Conservation (phyloP, 2,888 invertebrate genomes). For the Drosophila siamana region DNA sequence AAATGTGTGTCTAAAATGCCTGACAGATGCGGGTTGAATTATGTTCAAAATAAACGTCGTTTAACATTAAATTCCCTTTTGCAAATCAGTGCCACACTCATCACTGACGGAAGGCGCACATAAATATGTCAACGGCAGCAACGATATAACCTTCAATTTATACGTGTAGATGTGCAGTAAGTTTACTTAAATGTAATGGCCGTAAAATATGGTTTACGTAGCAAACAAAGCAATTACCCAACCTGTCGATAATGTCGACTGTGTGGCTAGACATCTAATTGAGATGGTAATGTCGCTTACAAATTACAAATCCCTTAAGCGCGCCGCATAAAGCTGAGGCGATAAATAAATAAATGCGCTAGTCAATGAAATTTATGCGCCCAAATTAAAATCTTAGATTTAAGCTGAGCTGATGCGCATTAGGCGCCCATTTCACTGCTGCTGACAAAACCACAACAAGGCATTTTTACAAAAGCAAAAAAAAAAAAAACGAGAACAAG, state of each 20-base stretch:
- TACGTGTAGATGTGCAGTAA: background rate
- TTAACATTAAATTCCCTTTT: conserved; percentile 21
- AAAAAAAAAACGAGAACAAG: background rate
- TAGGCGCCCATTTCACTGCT: conserved; percentile 27
- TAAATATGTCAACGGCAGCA: background rate
- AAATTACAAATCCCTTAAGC: conserved; percentile 69
- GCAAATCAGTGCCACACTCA: conserved; percentile 3
- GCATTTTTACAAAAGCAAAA: conserved; percentile 22
- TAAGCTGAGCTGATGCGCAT: conserved; percentile 55
- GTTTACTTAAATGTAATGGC: background rate
- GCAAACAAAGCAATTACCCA: conserved; percentile 4
- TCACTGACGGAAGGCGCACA: background rate
- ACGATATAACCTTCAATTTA: background rate
- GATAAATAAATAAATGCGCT: conserved; percentile 64
- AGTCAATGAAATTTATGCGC: conserved; percentile 61
- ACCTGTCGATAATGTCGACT: conserved; percentile 4
- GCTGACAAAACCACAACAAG: conserved; percentile 33
- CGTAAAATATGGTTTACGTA: background rate
- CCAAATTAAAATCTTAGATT: conserved; percentile 67
- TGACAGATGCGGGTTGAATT: conserved; percentile 37
- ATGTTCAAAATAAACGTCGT: conserved; percentile 40
- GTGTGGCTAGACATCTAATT: conserved; percentile 6
- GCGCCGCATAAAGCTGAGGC: conserved; percentile 42
- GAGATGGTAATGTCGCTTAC: conserved; percentile 30
- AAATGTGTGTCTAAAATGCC: conserved; percentile 12